Base-by-base conservation (phyloP, 2,888 invertebrate species). In the Tortricodes alternella region DNA sequence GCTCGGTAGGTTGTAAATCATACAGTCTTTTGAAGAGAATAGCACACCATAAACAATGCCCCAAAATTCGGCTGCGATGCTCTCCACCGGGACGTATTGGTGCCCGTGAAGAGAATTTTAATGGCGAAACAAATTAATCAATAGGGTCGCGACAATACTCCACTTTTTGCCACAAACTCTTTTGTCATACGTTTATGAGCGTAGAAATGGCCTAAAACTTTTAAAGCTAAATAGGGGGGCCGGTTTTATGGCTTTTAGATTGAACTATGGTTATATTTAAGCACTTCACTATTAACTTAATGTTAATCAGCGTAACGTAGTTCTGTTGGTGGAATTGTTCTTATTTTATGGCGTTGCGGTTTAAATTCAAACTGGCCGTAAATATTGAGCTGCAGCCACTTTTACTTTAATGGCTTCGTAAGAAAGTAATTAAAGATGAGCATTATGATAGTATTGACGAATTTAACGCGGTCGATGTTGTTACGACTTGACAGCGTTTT, bases 371-470 rank as follows among this genome's bases (percentile, higher is more conserved):
- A 73, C 71, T 66, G 65, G 72, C 70, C 70, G 74, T 78, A 76
- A 84, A 81, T 80, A 86, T 85, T 76, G 81, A 76, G 76, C 78
- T 75, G 72, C 70, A 74, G 76, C 80, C 83, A 84, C 84, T 83
- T 79, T 77, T 70, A 80, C 78, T 78, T 87, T 89, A 83, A 89
- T 83, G 74, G 73, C 69, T 88, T 85, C 85, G 75, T 87, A 84
- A 85, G 87, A 88, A 89, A 87, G 85, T 79, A 82, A 85, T 89
- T 84, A 88, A 85, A 84, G 68, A 74, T 76, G 77, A 82, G 81
- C 83, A 85, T 87, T 89, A 85, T 88, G 82, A 89, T 86, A 77
- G 88, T 83, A 88, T 89, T 82, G 83, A 79, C 84, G 83, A 86
- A 86, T 87, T 86, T 83, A 86, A 89, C 85, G 85, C 81, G 82